Base-by-base conservation (phyloP, 2,888 invertebrate species). In the Eulithis prunata region DNA sequence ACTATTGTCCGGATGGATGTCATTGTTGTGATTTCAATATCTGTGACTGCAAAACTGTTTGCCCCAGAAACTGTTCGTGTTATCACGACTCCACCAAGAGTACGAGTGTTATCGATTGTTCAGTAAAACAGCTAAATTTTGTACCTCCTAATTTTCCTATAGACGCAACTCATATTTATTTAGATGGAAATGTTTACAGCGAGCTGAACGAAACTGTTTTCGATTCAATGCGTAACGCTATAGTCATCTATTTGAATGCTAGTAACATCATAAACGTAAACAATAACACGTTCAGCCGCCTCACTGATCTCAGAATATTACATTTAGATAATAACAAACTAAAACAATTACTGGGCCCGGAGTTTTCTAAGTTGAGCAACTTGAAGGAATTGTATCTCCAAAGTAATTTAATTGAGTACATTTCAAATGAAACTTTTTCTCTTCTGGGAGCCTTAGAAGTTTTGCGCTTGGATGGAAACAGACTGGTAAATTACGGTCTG, bases 11-110 rank as follows among this genome's bases (percentile, higher is more conserved):
- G 78, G 96, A 97, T 43, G 94, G 97, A 52, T 99, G 99, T 85
- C 96, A 97, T 82, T 99, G 99, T 90, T 99, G 99, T 89, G 98
- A 98, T 85, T 98, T 97, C 87, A 98, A 97, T 87, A 97, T 97
- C 69, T 99, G 99, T 90, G 97, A 98, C 88, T 99, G 99, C 89
- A 98, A 98, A 93, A 97, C 97, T 95, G 96, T 97, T 71, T 99
- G 99, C 82, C 99, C 99, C 6, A 94, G 95, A 75, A 97, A 97
- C 82, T 99, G 99, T 93, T 96, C 97, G 75, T 99, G 99, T 88
- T 98, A 97, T 93, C 97, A 98, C 89, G 98, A 99, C 85, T 97
- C 97, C 79, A 95, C 96, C 46, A 98, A 98, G 96, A 96, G 96
- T 78, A 97, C 97, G 43, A 98, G 97, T 88, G 97, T 98, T 60